Evolutionary conservation across 2,113 vertebrate genomes (phyloP), one percentile per base, ranked within the genome.

Genomic region (Jacana jacana): DNA sequence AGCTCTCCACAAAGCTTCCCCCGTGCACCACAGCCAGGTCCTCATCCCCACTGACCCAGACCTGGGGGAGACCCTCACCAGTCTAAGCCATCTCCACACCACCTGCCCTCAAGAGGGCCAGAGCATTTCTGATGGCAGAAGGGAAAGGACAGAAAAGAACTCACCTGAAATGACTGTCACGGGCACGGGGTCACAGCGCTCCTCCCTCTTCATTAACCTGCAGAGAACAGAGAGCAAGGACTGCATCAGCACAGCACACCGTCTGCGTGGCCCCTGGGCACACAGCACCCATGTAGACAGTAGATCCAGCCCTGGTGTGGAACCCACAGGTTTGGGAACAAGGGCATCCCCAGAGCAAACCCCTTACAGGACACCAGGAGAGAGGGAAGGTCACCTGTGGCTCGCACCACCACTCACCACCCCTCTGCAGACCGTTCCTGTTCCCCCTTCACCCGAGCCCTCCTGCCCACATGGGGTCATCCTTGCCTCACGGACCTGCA

Each of bases 121-220:
- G 25, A 17, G 37, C 1, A 0, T 6, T 64, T 39, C 81, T 6
- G 19, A 69, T n/a, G 51, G 30, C 69, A 61, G 30, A 28, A 33
- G 6, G 51, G 33, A 37, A 30, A 46, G 66, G 27, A 35, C 35
- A 40, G 42, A 28, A 15, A 4, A 30, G 65, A 4, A 4, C 90
- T 81, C 60, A 96, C 95, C 90, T 86, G 90, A 63, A 88, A 81
- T 1, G 11, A 66, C 25, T 64, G 64, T 48, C 86, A 85, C 86
- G 0, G 75, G 75, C 79, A 44, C 42, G 0, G 87, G 33, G 80
- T 91, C 95, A 94, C 90, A 92, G 89, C 25, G 2, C 81, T 88
- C 76, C 81, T 88, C 76, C 76, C 65, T 82, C 80, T 64, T 93
- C 95, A 94, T 96, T 90, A 85, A 93, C 95, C 95, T 96, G 76